These are phyloP conservation scores for Pogonocichla stellata DNA, from an alignment of 2,113 vertebrate species.

Conservation along the genomic window DNA sequence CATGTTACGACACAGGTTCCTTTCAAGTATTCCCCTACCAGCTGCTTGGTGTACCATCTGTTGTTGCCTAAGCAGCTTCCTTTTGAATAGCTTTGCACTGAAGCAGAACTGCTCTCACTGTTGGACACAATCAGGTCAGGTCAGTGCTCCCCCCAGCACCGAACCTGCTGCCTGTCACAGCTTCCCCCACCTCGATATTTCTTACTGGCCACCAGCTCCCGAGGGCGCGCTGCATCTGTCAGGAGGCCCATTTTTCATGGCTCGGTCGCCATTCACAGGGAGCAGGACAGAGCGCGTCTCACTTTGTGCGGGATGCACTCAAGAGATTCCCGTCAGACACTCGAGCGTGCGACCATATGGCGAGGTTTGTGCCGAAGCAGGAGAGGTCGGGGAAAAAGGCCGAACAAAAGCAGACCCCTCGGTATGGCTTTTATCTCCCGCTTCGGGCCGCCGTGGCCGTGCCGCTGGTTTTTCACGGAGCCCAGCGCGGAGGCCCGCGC, in stretches of 20 bases:
- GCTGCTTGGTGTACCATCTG: constrained; percentile 79
- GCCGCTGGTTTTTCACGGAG: not conserved
- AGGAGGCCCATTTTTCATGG: constrained; percentile 34
- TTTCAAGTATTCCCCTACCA: constrained; percentile 56
- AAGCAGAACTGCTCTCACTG: constrained; percentile 73
- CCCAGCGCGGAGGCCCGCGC: not conserved
- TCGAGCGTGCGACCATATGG: not conserved
- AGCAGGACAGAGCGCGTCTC: not conserved
- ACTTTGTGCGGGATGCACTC: not conserved
- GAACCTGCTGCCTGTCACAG: constrained; percentile 61
- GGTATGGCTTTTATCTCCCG: not conserved
- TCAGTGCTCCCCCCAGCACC: constrained; percentile 51
- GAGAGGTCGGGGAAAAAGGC: not conserved
- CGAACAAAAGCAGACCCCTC: not conserved
- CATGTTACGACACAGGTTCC: constrained; percentile 23
- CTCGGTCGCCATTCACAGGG: not conserved
- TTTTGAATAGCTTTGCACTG: constrained; percentile 70
- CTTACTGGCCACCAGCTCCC: constrained; percentile 60
- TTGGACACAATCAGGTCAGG: constrained; percentile 76
- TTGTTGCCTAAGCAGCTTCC: constrained; percentile 69
- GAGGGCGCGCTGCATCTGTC: constrained; percentile 23
- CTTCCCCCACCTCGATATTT: constrained; percentile 17
- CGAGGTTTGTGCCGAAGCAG: not conserved
- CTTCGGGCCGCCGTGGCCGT: not conserved
- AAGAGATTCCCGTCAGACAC: not conserved